Conservation (phyloP, 2,797 vertebrate genomes). For the Pteropus rufus region DNA sequence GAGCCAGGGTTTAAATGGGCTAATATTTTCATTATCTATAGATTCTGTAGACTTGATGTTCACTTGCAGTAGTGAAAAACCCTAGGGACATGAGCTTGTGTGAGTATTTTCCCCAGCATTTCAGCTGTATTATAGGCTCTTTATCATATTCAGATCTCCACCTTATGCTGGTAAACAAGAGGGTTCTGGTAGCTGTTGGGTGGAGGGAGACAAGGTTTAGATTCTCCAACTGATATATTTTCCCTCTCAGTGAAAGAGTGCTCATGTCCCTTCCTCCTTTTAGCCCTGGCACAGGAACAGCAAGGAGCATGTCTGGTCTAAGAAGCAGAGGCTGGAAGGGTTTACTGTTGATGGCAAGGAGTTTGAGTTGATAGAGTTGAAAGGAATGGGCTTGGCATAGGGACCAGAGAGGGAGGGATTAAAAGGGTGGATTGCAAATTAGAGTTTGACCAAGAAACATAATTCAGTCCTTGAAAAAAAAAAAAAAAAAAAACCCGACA, state of each 20-base stretch:
- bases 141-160: not conserved
- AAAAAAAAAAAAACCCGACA: not conserved
- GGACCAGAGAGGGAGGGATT: not conserved
- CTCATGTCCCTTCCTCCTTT: not conserved
- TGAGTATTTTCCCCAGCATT: not conserved
- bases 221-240: not conserved
- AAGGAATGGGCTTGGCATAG: not conserved
- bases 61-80: not conserved
- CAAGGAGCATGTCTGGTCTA: not conserved
- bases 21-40: not conserved
- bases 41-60: not conserved
- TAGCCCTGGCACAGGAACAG: not conserved
- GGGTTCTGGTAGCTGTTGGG: not conserved
- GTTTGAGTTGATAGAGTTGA: conserved; percentile 7
- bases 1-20: not conserved
- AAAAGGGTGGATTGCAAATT: not conserved
- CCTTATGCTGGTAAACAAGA: not conserved
- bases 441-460: not conserved
- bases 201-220: not conserved
- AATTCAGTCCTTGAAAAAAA: not conserved
- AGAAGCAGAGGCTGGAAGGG: not conserved
- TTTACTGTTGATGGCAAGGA: not conserved
- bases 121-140: not conserved
- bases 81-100: too few relatives aligned
- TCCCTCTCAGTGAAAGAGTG: not conserved